Evolutionary conservation across 2,888 invertebrate genomes (phyloP), one percentile per base, ranked within the genome.

Genomic region (Lamproptera curius): DNA sequence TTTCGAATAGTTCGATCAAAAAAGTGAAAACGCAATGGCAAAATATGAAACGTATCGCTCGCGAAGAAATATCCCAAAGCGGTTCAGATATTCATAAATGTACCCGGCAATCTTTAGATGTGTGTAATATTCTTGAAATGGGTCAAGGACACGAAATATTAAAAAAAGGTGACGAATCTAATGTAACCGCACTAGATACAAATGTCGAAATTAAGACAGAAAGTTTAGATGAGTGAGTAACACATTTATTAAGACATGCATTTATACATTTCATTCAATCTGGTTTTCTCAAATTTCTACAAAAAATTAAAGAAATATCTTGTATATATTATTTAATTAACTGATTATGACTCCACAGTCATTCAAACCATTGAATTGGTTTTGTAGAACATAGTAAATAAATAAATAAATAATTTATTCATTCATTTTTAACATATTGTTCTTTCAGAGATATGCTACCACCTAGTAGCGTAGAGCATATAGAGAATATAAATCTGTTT

Each of bases 1-100:
- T 87, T 59, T 63, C 65, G 35, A 73, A 66, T 10, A 84, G 75
- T 53, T 79, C 83, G 13, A 78, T 76, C 16, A 87, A 86, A 55
- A 87, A 87, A 65, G 78, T 88, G 31, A 87, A 87, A 57, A 86
- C 85, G 2, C 86, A 87, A 55, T 88, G 88, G 88, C 87, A 87
- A 57, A 87, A 87, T 52, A 88, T 88, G 86, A 88, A 86, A 61
- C 73, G 85, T 11, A 79, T 85, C 40, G 86, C 87, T 6, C 81
- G 86, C 2, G 84, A 85, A 54, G 87, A 88, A 58, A 73, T 85
- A 28, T 54, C 76, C 0, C 51, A 67, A 13, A 72, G 77, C 34
- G 84, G 84, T 1, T 57, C 71, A 1, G 61, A 65, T 3, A 43
- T 79, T 1, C 59, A 71, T 6, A 82, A 77, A 49, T 79, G 73